Conservation (phyloP, 2,113 vertebrate genomes). For the Brienomyrus longianalis region DNA sequence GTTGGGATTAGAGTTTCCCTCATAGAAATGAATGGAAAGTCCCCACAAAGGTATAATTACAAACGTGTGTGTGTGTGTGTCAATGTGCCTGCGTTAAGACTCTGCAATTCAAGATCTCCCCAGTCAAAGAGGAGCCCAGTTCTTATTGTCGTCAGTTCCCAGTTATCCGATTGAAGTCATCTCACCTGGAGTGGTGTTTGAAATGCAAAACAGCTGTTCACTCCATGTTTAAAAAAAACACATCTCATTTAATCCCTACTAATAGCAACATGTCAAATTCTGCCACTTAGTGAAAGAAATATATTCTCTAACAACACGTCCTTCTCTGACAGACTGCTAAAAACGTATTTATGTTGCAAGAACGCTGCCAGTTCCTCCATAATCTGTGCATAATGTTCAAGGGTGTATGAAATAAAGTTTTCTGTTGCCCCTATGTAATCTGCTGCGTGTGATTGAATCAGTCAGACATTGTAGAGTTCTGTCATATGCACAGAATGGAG, state of each 20-base stretch:
- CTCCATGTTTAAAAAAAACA: neutral
- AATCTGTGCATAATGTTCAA: neutral
- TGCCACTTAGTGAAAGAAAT: neutral
- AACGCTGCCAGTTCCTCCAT: neutral
- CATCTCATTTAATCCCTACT: neutral
- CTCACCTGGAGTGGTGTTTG: neutral
- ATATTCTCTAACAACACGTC: neutral
- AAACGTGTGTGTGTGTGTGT: neutral
- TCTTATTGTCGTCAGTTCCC: neutral
- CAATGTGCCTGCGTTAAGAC: neutral
- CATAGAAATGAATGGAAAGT: no score
- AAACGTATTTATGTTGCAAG: neutral
- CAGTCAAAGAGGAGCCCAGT: neutral
- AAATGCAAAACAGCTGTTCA: neutral
- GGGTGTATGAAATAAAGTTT: neutral
- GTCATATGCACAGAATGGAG: neutral
- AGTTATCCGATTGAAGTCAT: neutral
- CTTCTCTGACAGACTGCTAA: neutral
- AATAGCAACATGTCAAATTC: neutral
- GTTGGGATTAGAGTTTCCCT: no score
- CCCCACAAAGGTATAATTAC: no score
- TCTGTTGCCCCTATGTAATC: neutral
- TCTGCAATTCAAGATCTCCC: neutral
- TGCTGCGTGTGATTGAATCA: neutral
- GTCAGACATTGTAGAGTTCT: neutral